Base-by-base conservation (phyloP, 2,888 invertebrate genomes). In the Metopia argyrocephala region DNA sequence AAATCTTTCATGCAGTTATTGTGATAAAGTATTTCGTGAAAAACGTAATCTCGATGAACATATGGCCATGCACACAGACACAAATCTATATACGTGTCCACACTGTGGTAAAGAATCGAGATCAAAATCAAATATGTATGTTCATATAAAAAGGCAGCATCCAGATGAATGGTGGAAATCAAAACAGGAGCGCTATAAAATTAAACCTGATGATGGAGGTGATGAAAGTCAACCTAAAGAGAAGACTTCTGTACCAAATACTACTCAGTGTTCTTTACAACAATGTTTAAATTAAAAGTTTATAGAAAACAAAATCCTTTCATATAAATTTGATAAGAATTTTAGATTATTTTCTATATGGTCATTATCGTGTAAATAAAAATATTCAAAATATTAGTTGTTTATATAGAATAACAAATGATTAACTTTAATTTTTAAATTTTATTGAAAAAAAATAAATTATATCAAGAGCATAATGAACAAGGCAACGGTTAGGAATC, bases 71-170 rank as follows among this genome's bases (percentile, higher is more conserved):
- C 88, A 88, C 66, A 88, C 88, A 27, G 88, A 89, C 65, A 87
- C 85, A 12, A 88, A 87, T 75, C 84, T 88, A 25, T 89, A 88
- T 76, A 86, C 86, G 71, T 88, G 88, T 84, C 85, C 87, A 46
- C 88, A 89, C 62, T 88, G 88, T 56, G 84, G 87, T 71, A 89
- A 88, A 28, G 88, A 88, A 64, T 88, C 87, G 45, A 87, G 88
- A 21, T 88, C 89, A 20, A 88, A 86, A 57, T 87, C 88, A n/a
- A 88, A 88, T 80, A 88, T 89, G 88, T 88, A 88, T 82, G 88
- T 87, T 54, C 89, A 88, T 54, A 86, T 89, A n/a, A 88, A 88
- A 80, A 87, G 88, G 38, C 86, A 87, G 65, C 88, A 88, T 78
- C 86, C 86, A 21, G 78, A 86, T 3, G 87, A 88, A 76, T 88